Base-by-base conservation (phyloP, 1,140 invertebrate genomes). In the Zaprionus ghesquierei region DNA sequence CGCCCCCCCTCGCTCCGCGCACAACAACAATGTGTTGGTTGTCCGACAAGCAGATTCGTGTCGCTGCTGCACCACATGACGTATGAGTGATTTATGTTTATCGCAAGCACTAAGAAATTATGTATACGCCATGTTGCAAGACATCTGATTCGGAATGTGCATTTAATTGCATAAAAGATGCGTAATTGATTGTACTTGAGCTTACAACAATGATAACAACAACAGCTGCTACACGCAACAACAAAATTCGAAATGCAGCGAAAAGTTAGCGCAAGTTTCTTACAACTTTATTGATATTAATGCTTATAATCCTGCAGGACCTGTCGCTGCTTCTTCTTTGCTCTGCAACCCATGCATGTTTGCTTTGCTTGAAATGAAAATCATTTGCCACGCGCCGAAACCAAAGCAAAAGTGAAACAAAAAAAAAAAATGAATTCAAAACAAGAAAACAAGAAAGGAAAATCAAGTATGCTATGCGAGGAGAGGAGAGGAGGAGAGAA, bases 71-170 rank as follows among this genome's bases (percentile, higher is more conserved):
- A 86, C 81, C 77, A 72, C 81, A 75, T 86, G 82, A 81, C 82
- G 79, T 79, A 77, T 87, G 78, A 87, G 78, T 87, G 82, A 87
- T 87, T 87, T 87, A 79, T 87, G 77, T 81, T 65, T 55, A 46
- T 50, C 35, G 66, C 54, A 50, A 35, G 61, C n/a, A 41, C 35
- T 41, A 41, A 41, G 6, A 73, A 59, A 87, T 81, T 76, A 77
- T 76, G 75, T 69, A 87, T 74, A 69, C 65, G 75, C 46, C 76
- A 81, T 74, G 72, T 77, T 58, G 60, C 58, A 33, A 51, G 59
- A 75, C 53, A 71, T 53, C 59, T 66, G 18, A n/a, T n/a, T n/a
- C n/a, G n/a, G n/a, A 72, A 86, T 78, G 70, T 59, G 66, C 50
- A 86, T 86, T 81, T 81, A 86, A 86, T 86, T 81, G 77, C 77